A percentile compares a stretch with the other conserved stretches of the same genome.
phyloP scores from a whole-genome alignment of 1,140 invertebrate genomes.

The Trichonephila inaurata region DNA sequence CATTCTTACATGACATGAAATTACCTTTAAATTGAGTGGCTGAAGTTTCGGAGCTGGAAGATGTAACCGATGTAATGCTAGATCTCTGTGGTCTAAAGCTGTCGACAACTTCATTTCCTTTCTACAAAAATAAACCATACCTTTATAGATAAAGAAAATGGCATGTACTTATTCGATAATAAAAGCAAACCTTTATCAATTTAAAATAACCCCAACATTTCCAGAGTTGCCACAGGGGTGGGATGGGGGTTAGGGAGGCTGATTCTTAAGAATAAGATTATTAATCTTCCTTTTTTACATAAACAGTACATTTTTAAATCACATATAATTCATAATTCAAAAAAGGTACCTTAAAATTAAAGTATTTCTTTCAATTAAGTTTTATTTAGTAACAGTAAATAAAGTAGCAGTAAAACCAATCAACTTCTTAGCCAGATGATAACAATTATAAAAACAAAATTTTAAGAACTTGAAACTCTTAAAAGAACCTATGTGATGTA shows the following conservation, averaged over 20 bases:
- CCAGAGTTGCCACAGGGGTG: background rate
- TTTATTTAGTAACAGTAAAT: too few relatives aligned
- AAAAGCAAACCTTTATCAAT: background rate
- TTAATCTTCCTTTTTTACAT: too few relatives aligned
- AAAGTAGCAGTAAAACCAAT: too few relatives aligned
- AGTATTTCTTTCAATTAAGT: too few relatives aligned
- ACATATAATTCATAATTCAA: too few relatives aligned
- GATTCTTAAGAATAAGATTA: background rate
- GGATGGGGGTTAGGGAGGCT: background rate
- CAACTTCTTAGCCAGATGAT: too few relatives aligned
- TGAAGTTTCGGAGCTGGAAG: slow-evolving; percentile 75
- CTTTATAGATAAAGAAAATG: background rate
- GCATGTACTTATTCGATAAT: background rate
- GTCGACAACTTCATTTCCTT: slow-evolving; percentile 75
- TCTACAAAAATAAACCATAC: slow-evolving; percentile 59
- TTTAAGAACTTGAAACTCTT: too few relatives aligned
- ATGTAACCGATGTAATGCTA: slow-evolving; percentile 72
- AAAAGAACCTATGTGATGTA: too few relatives aligned
- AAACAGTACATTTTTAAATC: too few relatives aligned
- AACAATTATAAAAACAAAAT: too few relatives aligned
- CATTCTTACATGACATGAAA: background rate
- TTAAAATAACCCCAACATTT: background rate
- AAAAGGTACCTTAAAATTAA: too few relatives aligned
- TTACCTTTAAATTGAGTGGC: slow-evolving; percentile 76
- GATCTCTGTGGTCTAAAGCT: slow-evolving; percentile 77